Conservation (phyloP, 2,888 invertebrate genomes). For the Amiota communis region DNA sequence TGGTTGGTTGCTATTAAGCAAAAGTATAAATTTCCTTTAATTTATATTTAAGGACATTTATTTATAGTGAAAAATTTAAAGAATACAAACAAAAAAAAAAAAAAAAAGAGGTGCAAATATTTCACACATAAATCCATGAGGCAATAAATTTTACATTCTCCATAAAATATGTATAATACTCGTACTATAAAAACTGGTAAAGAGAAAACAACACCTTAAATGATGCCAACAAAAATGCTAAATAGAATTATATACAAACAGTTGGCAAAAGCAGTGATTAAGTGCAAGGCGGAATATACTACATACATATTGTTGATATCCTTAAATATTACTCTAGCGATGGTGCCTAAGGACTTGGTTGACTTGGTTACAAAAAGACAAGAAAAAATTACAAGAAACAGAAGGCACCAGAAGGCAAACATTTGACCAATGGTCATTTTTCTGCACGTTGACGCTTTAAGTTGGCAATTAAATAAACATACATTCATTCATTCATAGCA, state of each 20-base stretch:
- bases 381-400: constrained; percentile 8
- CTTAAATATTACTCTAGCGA: too few relatives aligned
- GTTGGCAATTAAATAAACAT: constrained; percentile 64
- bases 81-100: neutral
- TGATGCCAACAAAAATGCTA: neutral
- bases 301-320: too few relatives aligned
- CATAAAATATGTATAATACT: neutral
- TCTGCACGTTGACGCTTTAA: constrained; percentile 60
- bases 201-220: too few relatives aligned
- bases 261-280: constrained; percentile 62
- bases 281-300: constrained; percentile 42
- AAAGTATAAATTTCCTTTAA: too few relatives aligned
- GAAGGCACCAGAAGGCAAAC: constrained; percentile 30
- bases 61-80: too few relatives aligned
- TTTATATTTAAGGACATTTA: too few relatives aligned
- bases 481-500: neutral
- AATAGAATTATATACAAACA: constrained; percentile 33
- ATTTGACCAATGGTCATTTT: constrained; percentile 56
- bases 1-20: too few relatives aligned
- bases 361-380: too few relatives aligned
- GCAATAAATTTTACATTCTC: too few relatives aligned
- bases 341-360: too few relatives aligned
- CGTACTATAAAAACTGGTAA: neutral
- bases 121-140: too few relatives aligned
- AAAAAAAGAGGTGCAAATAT: neutral